Evolutionary conservation across 2,113 vertebrate species (phyloP), one percentile per base, ranked within the genome.

Genomic region (Semnornis frantzii): DNA sequence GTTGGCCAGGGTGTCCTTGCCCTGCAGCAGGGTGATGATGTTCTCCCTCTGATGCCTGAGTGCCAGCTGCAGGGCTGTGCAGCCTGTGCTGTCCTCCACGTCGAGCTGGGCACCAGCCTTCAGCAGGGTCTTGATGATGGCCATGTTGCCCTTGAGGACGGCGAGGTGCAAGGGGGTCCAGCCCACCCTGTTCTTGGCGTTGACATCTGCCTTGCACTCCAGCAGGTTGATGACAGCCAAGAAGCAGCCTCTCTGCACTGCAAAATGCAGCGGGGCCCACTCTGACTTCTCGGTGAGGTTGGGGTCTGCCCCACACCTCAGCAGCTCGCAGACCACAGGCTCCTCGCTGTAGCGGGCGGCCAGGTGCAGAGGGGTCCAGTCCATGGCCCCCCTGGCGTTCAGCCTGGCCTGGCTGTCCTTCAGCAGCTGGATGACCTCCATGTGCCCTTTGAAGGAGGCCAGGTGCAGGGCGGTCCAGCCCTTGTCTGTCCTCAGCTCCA

Each of bases 381-480:
- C 97, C 44, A 97, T 97, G 63, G 97, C 76, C 13, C 98, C 98
- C 21, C 31, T 92, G 42, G 91, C 93, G 7, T 98, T 97, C 63
- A 98, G 48, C 5, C 93, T 90, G 34, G 96, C 97, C 0, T 71
- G 96, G 82, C 96, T 97, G 20, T 96, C 96, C 33, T 97, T 95
- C 11, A 99, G 97, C 85, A 98, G 96, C 21, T 92, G 88, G 72
- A 98, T 90, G 4, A 98, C 97, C 79, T 97, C 97, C 1, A 94
- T n/a, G 39, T 98, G 98, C 23, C 98, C 98, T 84, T 96, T 98
- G 42, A 98, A 96, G 63, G 98, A 96, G 10, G 98, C 98, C 87
- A 99, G 94, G 91, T 99, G 98, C 82, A 99, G 89, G 5, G 98
- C 93, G 0, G 98, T 98, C 98, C 98, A 99, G 12, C 97, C 98